phyloP scores from a whole-genome alignment of 2,888 invertebrate species.

The Anodontia alba region DNA sequence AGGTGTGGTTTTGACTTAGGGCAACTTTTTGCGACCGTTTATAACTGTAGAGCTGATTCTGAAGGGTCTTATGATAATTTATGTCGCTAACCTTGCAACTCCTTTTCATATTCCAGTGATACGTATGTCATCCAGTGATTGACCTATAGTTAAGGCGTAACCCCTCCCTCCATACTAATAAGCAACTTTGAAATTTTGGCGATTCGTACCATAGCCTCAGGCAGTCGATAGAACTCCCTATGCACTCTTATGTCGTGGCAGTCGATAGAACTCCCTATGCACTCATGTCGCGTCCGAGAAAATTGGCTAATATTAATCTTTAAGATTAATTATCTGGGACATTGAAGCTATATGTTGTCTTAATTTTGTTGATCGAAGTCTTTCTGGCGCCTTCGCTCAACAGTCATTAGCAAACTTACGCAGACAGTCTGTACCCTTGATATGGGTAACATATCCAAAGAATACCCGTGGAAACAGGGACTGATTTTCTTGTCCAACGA shows the following conservation, averaged over 20 bases:
- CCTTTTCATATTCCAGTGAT: background rate
- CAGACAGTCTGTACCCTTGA: conserved; percentile 13
- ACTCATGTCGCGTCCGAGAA: conserved; percentile 27
- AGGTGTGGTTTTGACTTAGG: no score
- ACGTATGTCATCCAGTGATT: conserved; percentile 10
- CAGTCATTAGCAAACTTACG: conserved; percentile 11
- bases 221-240: no score
- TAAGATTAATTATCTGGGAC: conserved; percentile 25
- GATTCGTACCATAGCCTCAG: conserved; percentile 18
- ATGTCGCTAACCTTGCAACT: background rate
- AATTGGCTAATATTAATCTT: conserved; percentile 27
- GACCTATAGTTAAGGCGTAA: no score
- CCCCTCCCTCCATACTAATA: background rate
- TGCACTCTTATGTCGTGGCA: no score
- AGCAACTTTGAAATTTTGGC: conserved; percentile 25
- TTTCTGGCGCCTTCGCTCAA: conserved; percentile 15
- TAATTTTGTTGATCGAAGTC: conserved; percentile 24
- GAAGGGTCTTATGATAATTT: background rate
- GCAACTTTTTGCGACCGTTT: no score
- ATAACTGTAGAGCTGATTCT: no score
- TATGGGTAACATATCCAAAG: conserved; percentile 13
- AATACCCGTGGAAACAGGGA: conserved; percentile 16
- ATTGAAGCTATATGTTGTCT: conserved; percentile 31
- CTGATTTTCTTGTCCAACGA: background rate
- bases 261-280: conserved; percentile 17